Conservation (phyloP, 1,140 invertebrate genomes). For the Leptopilina boulardi region DNA sequence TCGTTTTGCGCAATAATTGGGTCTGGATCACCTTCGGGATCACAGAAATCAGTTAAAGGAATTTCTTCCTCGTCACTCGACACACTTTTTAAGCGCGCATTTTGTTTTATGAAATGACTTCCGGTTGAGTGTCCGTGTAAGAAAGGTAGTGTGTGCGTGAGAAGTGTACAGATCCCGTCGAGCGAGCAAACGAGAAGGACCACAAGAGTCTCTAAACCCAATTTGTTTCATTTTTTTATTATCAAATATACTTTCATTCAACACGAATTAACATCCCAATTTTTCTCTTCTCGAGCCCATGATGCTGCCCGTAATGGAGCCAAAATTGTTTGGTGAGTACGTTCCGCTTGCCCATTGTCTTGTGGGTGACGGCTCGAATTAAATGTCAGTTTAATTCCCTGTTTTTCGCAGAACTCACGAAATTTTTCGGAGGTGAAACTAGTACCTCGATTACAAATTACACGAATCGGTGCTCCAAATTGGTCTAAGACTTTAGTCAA, state of each 20-base stretch:
- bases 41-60: too few relatives aligned
- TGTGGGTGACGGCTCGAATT: constrained; percentile 5
- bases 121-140: too few relatives aligned
- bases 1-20: too few relatives aligned
- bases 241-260: too few relatives aligned
- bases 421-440: background rate
- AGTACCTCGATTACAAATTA: background rate
- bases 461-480: background rate
- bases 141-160: too few relatives aligned
- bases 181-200: too few relatives aligned
- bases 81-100: constrained; percentile 29
- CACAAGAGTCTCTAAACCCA: too few relatives aligned
- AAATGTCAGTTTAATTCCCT: background rate
- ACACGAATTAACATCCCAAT: constrained; percentile 37
- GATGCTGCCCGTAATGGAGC: background rate
- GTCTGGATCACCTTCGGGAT: too few relatives aligned
- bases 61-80: constrained; percentile 1
- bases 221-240: too few relatives aligned
- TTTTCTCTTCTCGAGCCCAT: background rate
- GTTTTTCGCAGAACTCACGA: background rate
- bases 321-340: constrained; percentile 1
- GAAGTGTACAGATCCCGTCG: too few relatives aligned
- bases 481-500: background rate
- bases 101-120: too few relatives aligned
- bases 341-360: constrained; percentile 37